A percentile compares a stretch with the other conserved stretches of the same genome.
These are phyloP conservation scores for Hexactinellida sp. DNA, from an alignment of 37 sponge, comb jelly and placozoan genomes.

Conservation along the genomic window DNA sequence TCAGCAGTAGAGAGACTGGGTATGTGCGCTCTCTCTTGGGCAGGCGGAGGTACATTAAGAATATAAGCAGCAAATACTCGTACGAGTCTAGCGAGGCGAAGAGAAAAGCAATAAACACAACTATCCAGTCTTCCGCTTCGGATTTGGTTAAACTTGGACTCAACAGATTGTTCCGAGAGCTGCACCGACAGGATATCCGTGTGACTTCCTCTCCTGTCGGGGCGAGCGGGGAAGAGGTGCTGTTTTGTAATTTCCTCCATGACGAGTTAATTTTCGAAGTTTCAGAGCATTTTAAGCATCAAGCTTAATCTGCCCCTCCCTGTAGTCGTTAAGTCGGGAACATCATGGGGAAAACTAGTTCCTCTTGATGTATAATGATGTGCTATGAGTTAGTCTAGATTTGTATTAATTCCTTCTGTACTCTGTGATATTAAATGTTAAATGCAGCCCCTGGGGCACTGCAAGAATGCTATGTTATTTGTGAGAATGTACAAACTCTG, in stretches of 20 bases:
- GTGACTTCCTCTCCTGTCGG: background rate
- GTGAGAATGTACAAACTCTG: background rate
- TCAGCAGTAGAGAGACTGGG: constrained; percentile 45
- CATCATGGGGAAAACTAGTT: background rate
- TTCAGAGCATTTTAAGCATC: background rate
- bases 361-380: background rate
- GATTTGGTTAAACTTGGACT: constrained; percentile 92
- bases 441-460: background rate
- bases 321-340: background rate
- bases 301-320: background rate
- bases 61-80: constrained; percentile 41
- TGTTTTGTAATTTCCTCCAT: background rate
- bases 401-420: too few relatives aligned
- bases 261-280: constrained; percentile 2
- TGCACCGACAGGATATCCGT: background rate
- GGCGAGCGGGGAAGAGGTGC: background rate
- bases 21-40: constrained; percentile 57
- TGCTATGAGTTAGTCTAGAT: too few relatives aligned
- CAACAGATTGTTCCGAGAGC: constrained; percentile 45
- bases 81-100: constrained; percentile 61
- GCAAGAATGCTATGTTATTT: background rate
- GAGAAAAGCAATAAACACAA: constrained; percentile 84
- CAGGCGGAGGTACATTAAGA: constrained; percentile 61
- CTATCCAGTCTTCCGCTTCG: constrained; percentile 88
- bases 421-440: too few relatives aligned